These are phyloP conservation scores for Habropoda laboriosa DNA, from an alignment of 1,140 invertebrate species.

Conservation along the genomic window DNA sequence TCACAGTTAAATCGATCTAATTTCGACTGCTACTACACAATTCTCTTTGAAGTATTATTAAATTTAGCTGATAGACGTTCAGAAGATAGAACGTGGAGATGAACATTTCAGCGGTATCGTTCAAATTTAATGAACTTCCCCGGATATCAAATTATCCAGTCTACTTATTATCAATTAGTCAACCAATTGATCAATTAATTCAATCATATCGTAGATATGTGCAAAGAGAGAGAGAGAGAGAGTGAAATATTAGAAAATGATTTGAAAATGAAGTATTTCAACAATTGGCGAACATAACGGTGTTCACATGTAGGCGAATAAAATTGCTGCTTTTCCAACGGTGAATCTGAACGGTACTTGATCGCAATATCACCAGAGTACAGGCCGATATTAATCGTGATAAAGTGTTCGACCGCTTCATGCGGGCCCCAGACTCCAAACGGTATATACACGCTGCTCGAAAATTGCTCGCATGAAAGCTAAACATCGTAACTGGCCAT, in stretches of 20 bases:
- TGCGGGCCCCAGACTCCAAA: background rate
- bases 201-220: background rate
- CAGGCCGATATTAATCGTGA: constrained; percentile 38
- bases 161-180: background rate
- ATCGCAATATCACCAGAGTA: background rate
- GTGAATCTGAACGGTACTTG: background rate
- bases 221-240: background rate
- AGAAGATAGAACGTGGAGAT: background rate
- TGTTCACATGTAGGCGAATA: background rate
- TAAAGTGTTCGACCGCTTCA: constrained; percentile 32
- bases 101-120: background rate
- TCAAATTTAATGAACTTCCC: background rate
- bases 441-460: background rate
- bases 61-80: background rate
- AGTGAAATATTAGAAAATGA: background rate
- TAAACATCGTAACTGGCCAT: constrained; percentile 48
- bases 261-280: background rate
- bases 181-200: background rate
- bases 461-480: constrained; percentile 48
- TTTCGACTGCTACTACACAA: background rate
- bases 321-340: background rate
- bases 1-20: too few species aligned
- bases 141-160: background rate
- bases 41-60: background rate
- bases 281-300: background rate